Evolutionary conservation across 2,113 vertebrate genomes (phyloP), one percentile per base, ranked within the genome.

Genomic region (Noturus placidus): DNA sequence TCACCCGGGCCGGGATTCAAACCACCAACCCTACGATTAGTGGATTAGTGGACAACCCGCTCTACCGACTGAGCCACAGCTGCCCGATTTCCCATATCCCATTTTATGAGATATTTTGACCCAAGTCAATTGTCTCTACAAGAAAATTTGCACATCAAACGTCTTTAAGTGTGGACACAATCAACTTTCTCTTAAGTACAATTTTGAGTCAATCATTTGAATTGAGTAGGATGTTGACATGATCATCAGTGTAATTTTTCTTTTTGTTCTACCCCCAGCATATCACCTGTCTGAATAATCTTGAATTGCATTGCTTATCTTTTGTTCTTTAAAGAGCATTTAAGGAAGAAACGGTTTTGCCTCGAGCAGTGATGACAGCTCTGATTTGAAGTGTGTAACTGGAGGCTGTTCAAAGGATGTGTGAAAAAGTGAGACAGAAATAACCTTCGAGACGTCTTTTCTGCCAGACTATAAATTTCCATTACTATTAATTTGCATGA

Each of bases 401-500:
- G 11, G 61, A 33, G 63, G n/a, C 38, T 33, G 61, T 69, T 83
- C 17, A 33, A 83, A 83, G n/a, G 61, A 67, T 17, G 19, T 27
- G 59, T n/a, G 22, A 4, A 10, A 14, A 35, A 72, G 35, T 22
- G 72, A 50, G 33, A 59, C 17, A 13, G 84, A 76, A 63, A 85
- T 42, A 76, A 59, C 84, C 84, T 78, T 77, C 57, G 54, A 38
- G 72, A 77, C 5, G 38, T 78, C 38, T 78, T 77, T 59, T 70
- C 22, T 46, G 50, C 25, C 74, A 86, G 57, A 65, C 85, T 86
- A 50, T 65, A 79, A 57, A 86, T 65, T 86, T 63, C 74, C 42
- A 30, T 79, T 86, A 86, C 59, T 30, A 22, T 79, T 86, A n/a
- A 33, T 46, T 52, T 79, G 22, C 67, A 27, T 85, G 83, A 85